Evolutionary conservation across 2,113 vertebrate species (phyloP), one percentile per base, ranked within the genome.

Genomic region (Regulus satrapa): DNA sequence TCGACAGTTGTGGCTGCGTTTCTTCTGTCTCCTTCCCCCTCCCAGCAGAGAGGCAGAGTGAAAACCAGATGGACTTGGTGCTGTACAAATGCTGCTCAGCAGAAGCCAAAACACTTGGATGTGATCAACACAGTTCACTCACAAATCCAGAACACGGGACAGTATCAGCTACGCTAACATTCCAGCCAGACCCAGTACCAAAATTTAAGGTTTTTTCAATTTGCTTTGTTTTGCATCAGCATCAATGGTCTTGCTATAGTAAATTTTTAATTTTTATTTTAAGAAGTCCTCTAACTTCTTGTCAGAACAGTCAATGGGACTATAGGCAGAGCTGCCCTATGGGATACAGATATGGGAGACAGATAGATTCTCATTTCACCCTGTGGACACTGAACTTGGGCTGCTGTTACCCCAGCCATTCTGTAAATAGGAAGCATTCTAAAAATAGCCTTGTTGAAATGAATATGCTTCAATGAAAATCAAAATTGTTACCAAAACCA

Each of bases 71-170:
- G 28, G 21, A 43, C 5, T 43, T 62, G 63, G 25, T 36, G 52
- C 52, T 58, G 14, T 38, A 26, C 20, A 48, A 75, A 20, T 26
- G 13, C 46, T 32, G 48, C 58, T 67, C 43, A 52, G 31, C 43
- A 48, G 19, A 1, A 68, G 32, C 17, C 69, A 55, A 46, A 61
- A 38, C 41, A 29, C 10, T 11, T 13, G 2, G 18, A 19, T 2
- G 0, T 34, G 51, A 32, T 32, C 59, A 52, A 3, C 0, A 2
- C 40, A 51, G 18, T 6, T 51, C 18, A 41, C 36, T 68, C 54
- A 64, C 45, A 69, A 43, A 56, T 38, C 32, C 36, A 52, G 61
- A 77, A 14, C 32, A 36, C 2, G 2, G 36, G 54, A 38, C 8
- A 5, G 1, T 19, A 15, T 0, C 1, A 55, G 40, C 45, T 81